Base-by-base conservation (phyloP, 2,888 invertebrate species). In the Cataglyphis rosenhaueri region DNA sequence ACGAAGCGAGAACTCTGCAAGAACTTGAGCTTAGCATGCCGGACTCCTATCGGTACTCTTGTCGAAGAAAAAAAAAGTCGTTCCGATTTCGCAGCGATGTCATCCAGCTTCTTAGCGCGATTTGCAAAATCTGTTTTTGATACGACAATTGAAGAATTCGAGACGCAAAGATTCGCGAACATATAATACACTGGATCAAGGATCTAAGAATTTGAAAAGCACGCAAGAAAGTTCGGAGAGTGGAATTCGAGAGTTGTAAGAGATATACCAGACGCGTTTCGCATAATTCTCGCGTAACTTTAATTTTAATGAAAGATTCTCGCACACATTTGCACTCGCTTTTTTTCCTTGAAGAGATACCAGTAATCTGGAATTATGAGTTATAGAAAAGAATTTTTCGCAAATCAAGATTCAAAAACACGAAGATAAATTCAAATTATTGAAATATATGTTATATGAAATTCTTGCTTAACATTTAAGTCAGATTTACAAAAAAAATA, bases 1-100 rank as follows among this genome's bases (percentile, higher is more conserved):
- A 52, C 21, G 66, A 52, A 61, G 66, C 38, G 55, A 75, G 73
- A 73, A 38, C 66, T 76, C 71, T 29, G 52, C 12, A 74, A 15
- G 52, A 61, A 70, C 55, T 65, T 44, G 64, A 79, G 59, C 62
- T 35, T 75, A 25, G n/a, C 29, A 8, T 3, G 38, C 35, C n/a
- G 38, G 75, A 38, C 25, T 55, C n/a, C 12, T 44, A 15, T 12
- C 64, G 15, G 64, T 52, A 52, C 8, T 15, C 18, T 1, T n/a
- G 29, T 41, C 66, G 57, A 52, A 21, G 29, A 18, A 48, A n/a
- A 64, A 78, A 65, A 68, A 78, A 68, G 15, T 29, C 21, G 21
- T n/a, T 68, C 57, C 38, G 18, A 57, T 41, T 29, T 76, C 3
- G 55, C 76, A 66, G 29, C 41, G 44, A 41, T n/a, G 12, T 38